A percentile compares a stretch with the other conserved stretches of the same genome.
Conservation (phyloP, 2,113 vertebrate species). For the Dicrurus megarhynchus region DNA sequence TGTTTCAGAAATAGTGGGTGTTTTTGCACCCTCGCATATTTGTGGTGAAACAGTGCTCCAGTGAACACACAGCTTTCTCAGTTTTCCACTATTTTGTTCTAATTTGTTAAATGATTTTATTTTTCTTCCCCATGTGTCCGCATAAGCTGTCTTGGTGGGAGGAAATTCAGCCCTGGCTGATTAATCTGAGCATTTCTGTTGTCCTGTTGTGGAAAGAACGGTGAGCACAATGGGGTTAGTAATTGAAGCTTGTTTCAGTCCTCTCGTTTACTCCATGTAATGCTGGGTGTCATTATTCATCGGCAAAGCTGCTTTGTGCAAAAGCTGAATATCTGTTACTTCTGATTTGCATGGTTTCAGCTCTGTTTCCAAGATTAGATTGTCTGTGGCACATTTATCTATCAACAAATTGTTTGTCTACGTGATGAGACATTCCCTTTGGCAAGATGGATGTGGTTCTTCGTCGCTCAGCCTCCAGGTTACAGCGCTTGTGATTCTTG, state of each 20-base stretch:
- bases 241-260: neutral
- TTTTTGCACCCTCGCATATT: neutral
- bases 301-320: neutral
- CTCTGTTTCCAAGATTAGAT: neutral
- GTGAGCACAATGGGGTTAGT: neutral
- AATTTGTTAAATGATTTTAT: neutral
- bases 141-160: neutral
- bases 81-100: neutral
- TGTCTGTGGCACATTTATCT: neutral
- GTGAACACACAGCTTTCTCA: neutral
- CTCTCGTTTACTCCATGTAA: neutral
- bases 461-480: neutral
- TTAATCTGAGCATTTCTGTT: neutral
- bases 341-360: neutral
- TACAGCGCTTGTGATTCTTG: neutral
- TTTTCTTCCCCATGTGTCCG: neutral
- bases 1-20: neutral
- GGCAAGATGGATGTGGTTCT: neutral
- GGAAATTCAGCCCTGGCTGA: neutral
- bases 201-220: neutral
- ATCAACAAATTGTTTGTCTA: neutral
- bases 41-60: neutral
- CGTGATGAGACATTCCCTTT: neutral
- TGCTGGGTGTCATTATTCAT: slow-evolving; percentile 5
- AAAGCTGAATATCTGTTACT: neutral